These are phyloP conservation scores for Argopecten irradians DNA, from an alignment of 1,140 invertebrate species.

Conservation along the genomic window DNA sequence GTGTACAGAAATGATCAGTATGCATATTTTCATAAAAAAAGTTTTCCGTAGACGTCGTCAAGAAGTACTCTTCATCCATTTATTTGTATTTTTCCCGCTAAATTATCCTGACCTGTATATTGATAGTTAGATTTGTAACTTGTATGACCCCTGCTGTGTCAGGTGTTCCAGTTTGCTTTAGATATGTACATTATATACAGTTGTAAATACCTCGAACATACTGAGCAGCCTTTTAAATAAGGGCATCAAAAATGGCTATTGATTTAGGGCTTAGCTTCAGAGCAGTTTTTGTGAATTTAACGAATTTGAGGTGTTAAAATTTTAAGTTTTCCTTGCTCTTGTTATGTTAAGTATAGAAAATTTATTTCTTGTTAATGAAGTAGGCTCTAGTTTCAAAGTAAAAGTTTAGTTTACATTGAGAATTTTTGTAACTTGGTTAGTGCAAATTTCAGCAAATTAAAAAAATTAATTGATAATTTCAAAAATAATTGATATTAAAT, in stretches of 20 bases:
- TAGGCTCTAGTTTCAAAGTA: no score
- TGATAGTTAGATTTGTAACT: not conserved
- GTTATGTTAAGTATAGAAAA: not conserved
- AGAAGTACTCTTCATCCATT: not conserved
- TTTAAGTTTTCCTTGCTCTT: not conserved
- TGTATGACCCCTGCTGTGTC: not conserved
- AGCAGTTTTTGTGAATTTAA: not conserved
- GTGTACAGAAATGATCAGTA: not conserved
- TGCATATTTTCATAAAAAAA: not conserved
- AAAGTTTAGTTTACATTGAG: no score
- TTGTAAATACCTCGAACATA: not conserved
- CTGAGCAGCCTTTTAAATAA: not conserved
- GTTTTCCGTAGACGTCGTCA: not conserved
- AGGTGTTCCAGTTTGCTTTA: not conserved
- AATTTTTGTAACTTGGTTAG: no score
- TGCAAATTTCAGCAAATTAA: no score
- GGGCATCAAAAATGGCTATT: not conserved
- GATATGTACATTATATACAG: not conserved
- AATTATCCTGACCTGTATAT: not conserved
- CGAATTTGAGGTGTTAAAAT: not conserved
- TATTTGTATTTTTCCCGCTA: not conserved
- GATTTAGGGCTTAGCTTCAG: not conserved
- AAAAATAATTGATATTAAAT: not conserved
- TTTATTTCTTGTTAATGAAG: not conserved
- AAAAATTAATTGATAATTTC: no score